Conservation (phyloP, 2,888 invertebrate species). For the Trisateles emortualis region DNA sequence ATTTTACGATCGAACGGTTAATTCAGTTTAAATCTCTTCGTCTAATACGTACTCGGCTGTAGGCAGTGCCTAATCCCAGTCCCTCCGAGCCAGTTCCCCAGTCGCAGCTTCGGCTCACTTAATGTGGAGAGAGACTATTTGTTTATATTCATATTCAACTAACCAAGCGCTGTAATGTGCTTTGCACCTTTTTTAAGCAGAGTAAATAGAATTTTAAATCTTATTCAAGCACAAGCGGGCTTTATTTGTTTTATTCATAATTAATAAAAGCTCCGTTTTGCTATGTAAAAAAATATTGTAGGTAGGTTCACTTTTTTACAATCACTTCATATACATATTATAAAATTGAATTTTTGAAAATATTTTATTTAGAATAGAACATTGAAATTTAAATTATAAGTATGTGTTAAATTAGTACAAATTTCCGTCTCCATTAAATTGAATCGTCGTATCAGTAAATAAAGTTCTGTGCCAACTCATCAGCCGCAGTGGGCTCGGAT, state of each 20-base stretch:
- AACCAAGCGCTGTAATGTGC: constrained; percentile 32
- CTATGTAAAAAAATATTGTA: neutral
- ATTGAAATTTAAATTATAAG: constrained; percentile 1
- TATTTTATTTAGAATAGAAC: too few species aligned
- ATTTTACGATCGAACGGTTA: constrained; percentile 87
- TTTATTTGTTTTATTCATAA: constrained; percentile 21
- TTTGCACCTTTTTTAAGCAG: constrained; percentile 38
- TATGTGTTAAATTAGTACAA: constrained; percentile 26
- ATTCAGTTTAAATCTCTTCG: constrained; percentile 87
- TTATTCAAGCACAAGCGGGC: constrained; percentile 30
- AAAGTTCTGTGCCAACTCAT: constrained; percentile 84
- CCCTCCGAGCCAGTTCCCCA: constrained; percentile 71
- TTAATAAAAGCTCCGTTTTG: constrained; percentile 15
- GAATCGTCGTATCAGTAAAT: constrained; percentile 76
- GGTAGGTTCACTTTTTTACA: too few species aligned
- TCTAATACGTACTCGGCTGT: constrained; percentile 79
- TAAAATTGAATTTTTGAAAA: too few species aligned
- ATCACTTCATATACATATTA: too few species aligned
- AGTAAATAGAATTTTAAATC: constrained; percentile 44
- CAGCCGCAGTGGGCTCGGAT: constrained; percentile 80
- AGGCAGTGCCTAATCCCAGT: constrained; percentile 81
- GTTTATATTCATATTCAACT: constrained; percentile 38
- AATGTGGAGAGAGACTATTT: constrained; percentile 61
- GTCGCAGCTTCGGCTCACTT: constrained; percentile 47
- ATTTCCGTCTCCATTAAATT: constrained; percentile 67